Evolutionary conservation across 2,113 vertebrate genomes (phyloP).

Genomic region (Nothocercus nigrocapillus): DNA sequence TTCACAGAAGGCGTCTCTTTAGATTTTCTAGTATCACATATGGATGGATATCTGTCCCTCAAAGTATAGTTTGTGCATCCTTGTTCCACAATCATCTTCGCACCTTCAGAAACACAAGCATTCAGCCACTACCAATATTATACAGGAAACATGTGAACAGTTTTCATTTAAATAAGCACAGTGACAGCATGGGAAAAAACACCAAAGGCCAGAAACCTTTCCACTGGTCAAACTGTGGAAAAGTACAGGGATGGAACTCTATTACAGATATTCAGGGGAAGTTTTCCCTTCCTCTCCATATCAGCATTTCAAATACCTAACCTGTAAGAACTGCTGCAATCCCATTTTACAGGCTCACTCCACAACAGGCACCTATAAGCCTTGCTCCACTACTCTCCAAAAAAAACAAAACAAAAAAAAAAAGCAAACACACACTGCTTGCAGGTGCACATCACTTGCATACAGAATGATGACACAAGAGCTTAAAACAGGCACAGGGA

Average conservation of each 20-base stretch:
- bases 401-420: not conserved
- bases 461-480: not conserved
- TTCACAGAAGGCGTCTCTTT: not conserved
- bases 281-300: not conserved
- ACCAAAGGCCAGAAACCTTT: conserved; percentile 11
- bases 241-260: conserved; percentile 1
- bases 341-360: not conserved
- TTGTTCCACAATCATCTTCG: not conserved
- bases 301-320: not conserved
- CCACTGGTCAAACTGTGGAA: conserved; percentile 32
- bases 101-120: not conserved
- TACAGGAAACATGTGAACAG: not conserved
- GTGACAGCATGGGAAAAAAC: conserved; percentile 1
- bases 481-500: not conserved
- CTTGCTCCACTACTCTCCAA: not conserved
- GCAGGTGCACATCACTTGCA: not conserved
- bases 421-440: not conserved
- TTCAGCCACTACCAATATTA: not conserved
- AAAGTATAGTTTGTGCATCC: not conserved
- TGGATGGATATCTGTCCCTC: too few species aligned
- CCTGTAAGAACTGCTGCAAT: not conserved
- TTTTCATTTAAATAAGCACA: accelerated
- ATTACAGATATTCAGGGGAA: not conserved
- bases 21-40: not conserved
- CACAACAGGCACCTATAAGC: not conserved